Percentiles rank a stretch among this genome's conserved stretches.
These are phyloP conservation scores for Protodeltote pygarga DNA, from an alignment of 2,888 invertebrate species.

Conservation along the genomic window DNA sequence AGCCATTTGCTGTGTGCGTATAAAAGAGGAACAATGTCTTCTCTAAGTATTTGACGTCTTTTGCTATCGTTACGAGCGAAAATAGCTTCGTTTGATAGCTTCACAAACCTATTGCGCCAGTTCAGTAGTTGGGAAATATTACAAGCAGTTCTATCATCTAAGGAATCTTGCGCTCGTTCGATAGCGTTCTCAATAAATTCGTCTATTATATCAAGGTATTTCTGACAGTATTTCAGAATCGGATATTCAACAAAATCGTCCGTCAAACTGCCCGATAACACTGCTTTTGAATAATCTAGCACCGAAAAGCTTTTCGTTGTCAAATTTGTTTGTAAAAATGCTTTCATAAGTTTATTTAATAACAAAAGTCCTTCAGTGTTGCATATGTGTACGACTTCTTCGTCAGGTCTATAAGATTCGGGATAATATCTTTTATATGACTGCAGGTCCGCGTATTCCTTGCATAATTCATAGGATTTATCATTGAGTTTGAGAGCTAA, in stretches of 20 bases:
- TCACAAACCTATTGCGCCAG: constrained; percentile 84
- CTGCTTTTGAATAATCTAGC: constrained; percentile 81
- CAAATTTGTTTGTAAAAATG: constrained; percentile 43
- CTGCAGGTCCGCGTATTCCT: constrained; percentile 35
- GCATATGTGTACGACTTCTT: constrained; percentile 47
- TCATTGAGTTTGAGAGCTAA: constrained; percentile 56
- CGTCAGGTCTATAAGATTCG: constrained; percentile 56
- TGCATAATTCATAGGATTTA: constrained; percentile 48
- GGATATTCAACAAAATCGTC: constrained; percentile 84
- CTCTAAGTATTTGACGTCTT: constrained; percentile 69
- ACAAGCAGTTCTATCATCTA: constrained; percentile 73
- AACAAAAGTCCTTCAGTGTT: constrained; percentile 80
- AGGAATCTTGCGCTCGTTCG: constrained; percentile 47
- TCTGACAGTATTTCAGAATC: constrained; percentile 82
- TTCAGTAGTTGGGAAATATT: constrained; percentile 79
- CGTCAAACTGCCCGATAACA: constrained; percentile 72
- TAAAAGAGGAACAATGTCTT: constrained; percentile 87
- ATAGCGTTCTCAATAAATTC: constrained; percentile 74
- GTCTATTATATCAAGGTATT: constrained; percentile 80
- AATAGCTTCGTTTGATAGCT: constrained; percentile 70
- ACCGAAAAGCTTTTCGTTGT: constrained; percentile 68
- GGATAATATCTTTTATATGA: constrained; percentile 66
- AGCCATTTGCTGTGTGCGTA: constrained; percentile 92
- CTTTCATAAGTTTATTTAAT: constrained; percentile 71
- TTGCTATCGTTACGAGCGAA: constrained; percentile 65